Percentiles rank a stretch among this genome's conserved stretches.
These are phyloP conservation scores for Eublepharis macularius DNA, from an alignment of 2,113 vertebrate species.

Conservation along the genomic window DNA sequence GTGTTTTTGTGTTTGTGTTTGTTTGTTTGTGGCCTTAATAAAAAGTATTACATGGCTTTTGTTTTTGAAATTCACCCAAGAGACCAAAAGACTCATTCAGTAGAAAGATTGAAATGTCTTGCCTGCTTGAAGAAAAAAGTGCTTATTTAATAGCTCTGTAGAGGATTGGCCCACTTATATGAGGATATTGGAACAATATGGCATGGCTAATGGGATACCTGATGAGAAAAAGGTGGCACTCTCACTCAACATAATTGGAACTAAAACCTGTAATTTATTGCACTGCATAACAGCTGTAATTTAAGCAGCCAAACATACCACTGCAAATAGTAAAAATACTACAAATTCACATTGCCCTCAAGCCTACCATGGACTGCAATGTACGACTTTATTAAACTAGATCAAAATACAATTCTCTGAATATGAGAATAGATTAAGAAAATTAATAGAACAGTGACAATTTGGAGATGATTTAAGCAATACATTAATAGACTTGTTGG, in stretches of 20 bases:
- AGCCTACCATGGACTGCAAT: background rate
- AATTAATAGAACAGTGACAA: background rate
- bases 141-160: background rate
- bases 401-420: background rate
- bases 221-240: background rate
- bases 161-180: background rate
- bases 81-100: background rate
- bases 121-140: background rate
- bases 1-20: no score
- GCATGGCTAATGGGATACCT: background rate
- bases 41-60: no score
- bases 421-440: background rate
- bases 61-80: background rate
- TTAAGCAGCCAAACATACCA: background rate
- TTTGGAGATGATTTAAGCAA: background rate
- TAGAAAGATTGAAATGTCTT: constrained; percentile 8
- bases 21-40: no score
- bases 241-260: constrained; percentile 3
- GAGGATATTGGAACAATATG: background rate
- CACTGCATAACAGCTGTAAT: background rate
- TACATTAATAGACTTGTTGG: background rate
- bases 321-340: background rate
- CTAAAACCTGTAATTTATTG: background rate
- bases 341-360: background rate
- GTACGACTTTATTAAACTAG: background rate